These are phyloP conservation scores for Clarias fuscus DNA, from an alignment of 2,797 vertebrate species.

Conservation along the genomic window DNA sequence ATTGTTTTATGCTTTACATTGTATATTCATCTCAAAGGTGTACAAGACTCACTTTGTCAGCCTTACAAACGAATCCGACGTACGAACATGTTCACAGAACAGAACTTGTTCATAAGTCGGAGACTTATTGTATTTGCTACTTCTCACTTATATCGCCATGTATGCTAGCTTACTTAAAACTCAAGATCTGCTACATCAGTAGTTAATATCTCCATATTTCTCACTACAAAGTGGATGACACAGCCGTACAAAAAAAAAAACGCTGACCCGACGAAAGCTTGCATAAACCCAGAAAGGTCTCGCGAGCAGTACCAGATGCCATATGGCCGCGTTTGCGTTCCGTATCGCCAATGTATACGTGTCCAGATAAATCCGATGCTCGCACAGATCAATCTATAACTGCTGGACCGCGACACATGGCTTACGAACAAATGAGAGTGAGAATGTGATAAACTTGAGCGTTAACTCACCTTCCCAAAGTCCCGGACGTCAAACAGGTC, in stretches of 20 bases:
- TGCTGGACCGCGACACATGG: background rate
- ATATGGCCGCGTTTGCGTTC: conserved; percentile 12
- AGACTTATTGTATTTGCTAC: background rate
- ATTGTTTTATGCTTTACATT: no score
- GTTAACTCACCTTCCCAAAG: conserved; percentile 91
- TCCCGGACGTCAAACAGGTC: conserved; percentile 97
- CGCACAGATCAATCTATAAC: background rate
- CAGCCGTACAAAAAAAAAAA: background rate
- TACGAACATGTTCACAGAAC: no score
- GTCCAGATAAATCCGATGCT: background rate
- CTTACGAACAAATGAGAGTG: background rate
- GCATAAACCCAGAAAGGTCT: conserved; percentile 35
- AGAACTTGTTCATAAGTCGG: no score
- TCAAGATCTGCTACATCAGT: no score
- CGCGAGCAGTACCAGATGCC: conserved; percentile 4
- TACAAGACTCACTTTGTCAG: no score
- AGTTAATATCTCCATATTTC: background rate
- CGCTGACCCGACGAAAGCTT: conserved; percentile 43
- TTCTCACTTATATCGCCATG: background rate
- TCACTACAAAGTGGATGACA: conserved; percentile 5
- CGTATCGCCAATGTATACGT: background rate
- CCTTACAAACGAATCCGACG: no score
- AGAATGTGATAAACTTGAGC: no score
- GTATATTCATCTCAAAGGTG: no score
- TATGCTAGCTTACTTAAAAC: background rate